phyloP scores from a whole-genome alignment of 2,113 vertebrate genomes.

The Varanus salvator region DNA sequence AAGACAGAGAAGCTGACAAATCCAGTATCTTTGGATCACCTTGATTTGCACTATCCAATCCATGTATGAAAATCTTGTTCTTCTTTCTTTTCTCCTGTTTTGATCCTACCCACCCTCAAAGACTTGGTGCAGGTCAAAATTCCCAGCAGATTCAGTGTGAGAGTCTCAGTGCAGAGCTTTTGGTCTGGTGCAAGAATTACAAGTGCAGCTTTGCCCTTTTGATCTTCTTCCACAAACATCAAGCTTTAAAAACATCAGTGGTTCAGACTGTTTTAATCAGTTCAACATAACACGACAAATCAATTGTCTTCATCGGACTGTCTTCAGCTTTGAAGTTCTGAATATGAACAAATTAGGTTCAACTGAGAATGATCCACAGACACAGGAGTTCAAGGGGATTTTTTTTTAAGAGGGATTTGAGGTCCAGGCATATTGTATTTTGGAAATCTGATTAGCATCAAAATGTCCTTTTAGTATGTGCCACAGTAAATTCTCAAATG shows the following conservation, averaged over 20 bases:
- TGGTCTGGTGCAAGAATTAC: conserved; percentile 6
- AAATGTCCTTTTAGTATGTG: conserved; percentile 10
- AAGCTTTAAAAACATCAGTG: conserved; percentile 19
- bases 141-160: background rate
- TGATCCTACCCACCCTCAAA: background rate
- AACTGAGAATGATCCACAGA: conserved; percentile 21
- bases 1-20: background rate
- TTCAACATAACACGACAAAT: conserved; percentile 35
- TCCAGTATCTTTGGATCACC: background rate
- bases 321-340: conserved; percentile 35
- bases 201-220: background rate
- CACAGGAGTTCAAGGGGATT: conserved; percentile 8
- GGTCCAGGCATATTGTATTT: background rate
- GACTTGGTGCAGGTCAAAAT: background rate
- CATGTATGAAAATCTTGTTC: background rate
- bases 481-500: conserved; percentile 15
- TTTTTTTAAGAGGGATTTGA: background rate
- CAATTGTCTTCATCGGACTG: conserved; percentile 26
- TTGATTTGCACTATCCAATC: background rate
- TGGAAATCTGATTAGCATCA: conserved; percentile 11
- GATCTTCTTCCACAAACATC: conserved; percentile 24
- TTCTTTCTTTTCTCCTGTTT: background rate
- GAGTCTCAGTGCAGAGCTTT: conserved; percentile 1
- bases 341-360: conserved; percentile 29
- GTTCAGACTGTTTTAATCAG: conserved; percentile 24